Evolutionary conservation across 2,888 invertebrate genomes (phyloP).

Genomic region (Alitta virens): DNA sequence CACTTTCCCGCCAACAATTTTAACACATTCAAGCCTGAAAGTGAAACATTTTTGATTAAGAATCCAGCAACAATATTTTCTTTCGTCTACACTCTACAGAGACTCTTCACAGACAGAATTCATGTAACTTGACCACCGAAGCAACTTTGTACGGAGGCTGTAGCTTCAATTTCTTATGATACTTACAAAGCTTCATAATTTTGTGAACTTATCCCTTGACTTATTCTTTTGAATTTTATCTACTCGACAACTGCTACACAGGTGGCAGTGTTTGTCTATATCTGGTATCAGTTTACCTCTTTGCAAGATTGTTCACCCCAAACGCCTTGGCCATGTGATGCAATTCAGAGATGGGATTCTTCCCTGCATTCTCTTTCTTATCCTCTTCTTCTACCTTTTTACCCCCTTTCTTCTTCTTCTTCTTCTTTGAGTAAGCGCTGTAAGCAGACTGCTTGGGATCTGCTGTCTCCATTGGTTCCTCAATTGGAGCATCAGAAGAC

Average conservation of each 20-base stretch:
- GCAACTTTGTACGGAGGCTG: too few species aligned
- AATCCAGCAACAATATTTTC: conserved; percentile 13
- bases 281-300: too few species aligned
- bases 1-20: conserved; percentile 32
- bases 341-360: conserved; percentile 41
- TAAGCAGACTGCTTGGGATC: conserved; percentile 28
- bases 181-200: too few species aligned
- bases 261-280: too few species aligned
- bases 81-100: too few species aligned
- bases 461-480: neutral
- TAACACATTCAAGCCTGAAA: conserved; percentile 43
- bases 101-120: too few species aligned
- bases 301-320: conserved; percentile 45
- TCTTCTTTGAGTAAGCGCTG: conserved; percentile 33
- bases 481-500: neutral
- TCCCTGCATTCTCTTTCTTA: neutral
- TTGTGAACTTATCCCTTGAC: too few species aligned
- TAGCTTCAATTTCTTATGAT: too few species aligned
- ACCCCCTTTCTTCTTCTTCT: conserved; percentile 36
- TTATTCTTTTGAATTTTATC: too few species aligned
- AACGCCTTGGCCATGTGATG: conserved; percentile 46
- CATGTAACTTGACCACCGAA: too few species aligned
- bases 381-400: conserved; percentile 12
- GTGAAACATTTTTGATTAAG: neutral
- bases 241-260: too few species aligned